Conservation (phyloP, 1,140 invertebrate species). For the Ridgeia piscesae region DNA sequence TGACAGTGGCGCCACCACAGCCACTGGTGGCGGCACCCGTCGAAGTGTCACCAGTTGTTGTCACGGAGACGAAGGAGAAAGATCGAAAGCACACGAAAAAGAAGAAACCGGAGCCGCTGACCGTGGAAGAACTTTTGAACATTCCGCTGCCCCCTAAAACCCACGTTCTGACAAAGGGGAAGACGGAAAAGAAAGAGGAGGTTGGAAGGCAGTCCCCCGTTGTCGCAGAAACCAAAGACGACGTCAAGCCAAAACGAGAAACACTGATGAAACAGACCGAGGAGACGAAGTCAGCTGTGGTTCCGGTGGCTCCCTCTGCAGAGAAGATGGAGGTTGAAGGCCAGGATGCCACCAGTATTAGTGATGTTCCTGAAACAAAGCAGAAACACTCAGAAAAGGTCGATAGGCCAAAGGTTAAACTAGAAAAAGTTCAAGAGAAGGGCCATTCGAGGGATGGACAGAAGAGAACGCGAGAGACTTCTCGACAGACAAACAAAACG, state of each 20-base stretch:
- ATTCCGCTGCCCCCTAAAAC: slow-evolving; percentile 8
- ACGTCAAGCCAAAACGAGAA: background rate
- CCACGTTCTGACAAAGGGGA: background rate
- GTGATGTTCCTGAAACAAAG: background rate
- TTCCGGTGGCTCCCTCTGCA: background rate
- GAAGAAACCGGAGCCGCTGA: slow-evolving; percentile 26
- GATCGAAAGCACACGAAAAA: slow-evolving; percentile 19
- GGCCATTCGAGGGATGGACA: background rate
- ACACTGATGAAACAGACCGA: background rate
- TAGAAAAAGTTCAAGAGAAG: background rate
- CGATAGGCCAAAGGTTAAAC: background rate
- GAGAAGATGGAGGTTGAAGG: background rate
- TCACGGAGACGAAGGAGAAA: slow-evolving; percentile 16
- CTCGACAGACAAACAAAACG: background rate
- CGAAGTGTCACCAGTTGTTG: background rate
- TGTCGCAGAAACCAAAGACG: slow-evolving; percentile 12
- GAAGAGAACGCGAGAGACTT: background rate
- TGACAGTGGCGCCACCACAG: background rate
- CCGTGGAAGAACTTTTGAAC: slow-evolving; percentile 25
- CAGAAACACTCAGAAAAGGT: background rate
- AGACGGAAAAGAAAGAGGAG: slow-evolving; percentile 7
- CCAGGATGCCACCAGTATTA: background rate
- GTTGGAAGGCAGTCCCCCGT: background rate
- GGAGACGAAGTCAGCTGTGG: background rate
- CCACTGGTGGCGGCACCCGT: background rate